Percentiles rank a stretch among this genome's conserved stretches.
Evolutionary conservation across 2,888 invertebrate species (phyloP).

Genomic region (Stenodema calcarata): DNA sequence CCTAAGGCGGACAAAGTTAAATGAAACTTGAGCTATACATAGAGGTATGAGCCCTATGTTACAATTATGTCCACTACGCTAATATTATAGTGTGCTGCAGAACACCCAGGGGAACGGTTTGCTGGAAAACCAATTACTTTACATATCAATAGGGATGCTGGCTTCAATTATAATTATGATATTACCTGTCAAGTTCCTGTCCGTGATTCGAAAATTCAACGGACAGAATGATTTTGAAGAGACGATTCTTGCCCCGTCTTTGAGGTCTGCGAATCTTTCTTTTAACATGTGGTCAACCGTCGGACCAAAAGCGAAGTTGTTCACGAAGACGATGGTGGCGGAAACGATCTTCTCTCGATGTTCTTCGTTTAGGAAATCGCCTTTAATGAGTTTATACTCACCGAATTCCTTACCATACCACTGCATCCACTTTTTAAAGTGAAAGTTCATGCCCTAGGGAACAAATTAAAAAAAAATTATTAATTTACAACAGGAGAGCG

Average conservation of each 20-base stretch:
- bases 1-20: too few species aligned
- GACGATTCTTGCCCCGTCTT: constrained; percentile 94
- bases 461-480: not conserved
- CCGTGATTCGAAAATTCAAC: constrained; percentile 97
- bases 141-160: too few species aligned
- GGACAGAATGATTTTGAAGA: constrained; percentile 99
- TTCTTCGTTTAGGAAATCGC: constrained; percentile 92
- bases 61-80: too few species aligned
- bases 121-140: too few species aligned
- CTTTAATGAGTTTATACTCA: constrained; percentile 89
- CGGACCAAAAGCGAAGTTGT: constrained; percentile 99
- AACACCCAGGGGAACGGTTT: too few species aligned
- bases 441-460: constrained; percentile 80
- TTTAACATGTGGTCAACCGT: constrained; percentile 96
- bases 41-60: too few species aligned
- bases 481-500: too few species aligned
- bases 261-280: constrained; percentile 93
- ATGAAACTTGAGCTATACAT: too few species aligned
- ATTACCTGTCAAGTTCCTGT: constrained; percentile 89
- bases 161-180: too few species aligned
- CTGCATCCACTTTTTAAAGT: constrained; percentile 94
- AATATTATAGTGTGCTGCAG: too few species aligned
- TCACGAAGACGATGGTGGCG: constrained; percentile 96
- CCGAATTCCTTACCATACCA: constrained; percentile 97
- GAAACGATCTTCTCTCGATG: constrained; percentile 93